These are phyloP conservation scores for Melanogrammus aeglefinus DNA, from an alignment of 2,797 vertebrate species.

Conservation along the genomic window DNA sequence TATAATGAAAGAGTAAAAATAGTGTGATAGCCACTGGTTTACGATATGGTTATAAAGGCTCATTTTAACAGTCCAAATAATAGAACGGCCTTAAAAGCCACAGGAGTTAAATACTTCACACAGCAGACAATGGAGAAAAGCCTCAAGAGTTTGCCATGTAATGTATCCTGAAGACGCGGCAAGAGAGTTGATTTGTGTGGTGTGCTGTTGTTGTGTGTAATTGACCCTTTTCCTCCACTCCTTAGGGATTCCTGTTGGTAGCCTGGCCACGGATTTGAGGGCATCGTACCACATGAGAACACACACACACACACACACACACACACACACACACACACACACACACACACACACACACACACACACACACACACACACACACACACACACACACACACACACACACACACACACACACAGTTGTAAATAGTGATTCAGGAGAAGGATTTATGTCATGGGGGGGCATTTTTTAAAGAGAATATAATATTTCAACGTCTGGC, in stretches of 20 bases:
- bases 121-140: not conserved
- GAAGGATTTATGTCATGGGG: not conserved
- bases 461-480: not conserved
- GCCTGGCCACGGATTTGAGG: conserved; percentile 91
- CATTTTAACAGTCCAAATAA: not conserved
- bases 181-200: not conserved
- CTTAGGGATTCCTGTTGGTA: conserved; percentile 95
- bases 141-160: not conserved
- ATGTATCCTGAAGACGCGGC: not conserved
- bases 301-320: too few relatives aligned
- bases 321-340: too few relatives aligned
- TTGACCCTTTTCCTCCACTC: conserved; percentile 94
- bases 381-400: too few relatives aligned
- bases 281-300: conserved; percentile 92
- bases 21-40: not conserved
- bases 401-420: not conserved
- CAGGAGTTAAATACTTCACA: not conserved
- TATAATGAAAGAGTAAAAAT: not conserved
- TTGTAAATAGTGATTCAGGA: not conserved
- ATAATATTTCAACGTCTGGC: conserved; percentile 1
- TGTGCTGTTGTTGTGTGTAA: not conserved
- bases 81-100: not conserved
- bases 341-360: conserved; percentile 6
- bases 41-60: not conserved
- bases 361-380: too few relatives aligned